Evolutionary conservation across 2,888 invertebrate genomes (phyloP), one percentile per base, ranked within the genome.

Genomic region (Cyclophora albipunctata): DNA sequence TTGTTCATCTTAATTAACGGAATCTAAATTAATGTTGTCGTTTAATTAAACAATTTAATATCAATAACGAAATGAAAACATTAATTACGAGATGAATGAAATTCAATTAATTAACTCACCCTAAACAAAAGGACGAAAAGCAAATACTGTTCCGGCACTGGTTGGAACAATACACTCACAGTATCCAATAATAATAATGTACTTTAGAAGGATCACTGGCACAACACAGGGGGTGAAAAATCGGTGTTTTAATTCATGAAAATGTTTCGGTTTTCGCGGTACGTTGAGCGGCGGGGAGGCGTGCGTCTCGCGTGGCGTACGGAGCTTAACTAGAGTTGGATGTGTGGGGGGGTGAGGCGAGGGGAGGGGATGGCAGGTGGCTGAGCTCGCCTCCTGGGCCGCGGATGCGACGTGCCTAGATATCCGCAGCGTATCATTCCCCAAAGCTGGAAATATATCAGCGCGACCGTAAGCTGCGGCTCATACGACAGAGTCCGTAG

Each of bases 331-430:
- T 55, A 52, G 34, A 37, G 43, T 34, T 34, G 34, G 3, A 34
- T 52, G 50, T 40, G 45, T 7, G 47, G 45, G 54, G 44, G 55
- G 58, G 74, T 71, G 71, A 73, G 69, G 53, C 64, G 71, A 67
- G 67, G 57, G 62, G 55, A 51, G 66, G 62, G 62, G 63, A 64
- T 62, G 66, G 61, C 57, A 63, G 54, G 58, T 57, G 55, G 60
- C 60, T 61, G 63, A 62, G 69, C 66, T 68, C 78, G 78, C 75
- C 80, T 68, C 68, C 66, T 62, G 63, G 62, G 63, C 52, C 62
- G 51, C 65, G 63, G 68, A 68, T 66, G 65, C 64, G 62, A 60
- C 64, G 66, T 64, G 69, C 70, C 74, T 71, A 59, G 62, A 65
- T 64, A 64, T 64, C 66, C 63, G 61, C 54, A 59, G 55, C 54